Evolutionary conservation across 2,113 vertebrate genomes (phyloP).

Genomic region (Galbula dea): DNA sequence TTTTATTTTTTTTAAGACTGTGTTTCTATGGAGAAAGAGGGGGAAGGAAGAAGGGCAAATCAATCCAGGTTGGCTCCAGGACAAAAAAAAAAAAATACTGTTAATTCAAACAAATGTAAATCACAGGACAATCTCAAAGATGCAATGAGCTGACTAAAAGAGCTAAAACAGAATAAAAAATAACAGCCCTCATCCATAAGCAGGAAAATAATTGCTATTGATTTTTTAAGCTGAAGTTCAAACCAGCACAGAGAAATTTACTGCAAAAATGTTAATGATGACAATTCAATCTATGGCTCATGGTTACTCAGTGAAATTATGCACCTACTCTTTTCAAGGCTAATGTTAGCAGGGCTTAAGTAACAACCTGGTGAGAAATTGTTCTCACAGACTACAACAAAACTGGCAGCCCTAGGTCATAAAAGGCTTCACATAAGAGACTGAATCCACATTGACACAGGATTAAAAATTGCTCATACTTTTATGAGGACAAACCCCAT

Average conservation of each 20-base stretch:
- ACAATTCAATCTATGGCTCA: background rate
- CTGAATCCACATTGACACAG: background rate
- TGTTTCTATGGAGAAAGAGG: background rate
- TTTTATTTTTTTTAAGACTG: background rate
- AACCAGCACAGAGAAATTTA: constrained; percentile 6
- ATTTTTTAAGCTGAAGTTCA: constrained; percentile 26
- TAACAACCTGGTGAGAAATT: background rate
- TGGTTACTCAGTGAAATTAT: background rate
- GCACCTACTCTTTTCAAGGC: background rate
- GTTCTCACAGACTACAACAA: background rate
- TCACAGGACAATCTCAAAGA: background rate
- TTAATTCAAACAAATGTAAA: background rate
- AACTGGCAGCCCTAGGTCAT: background rate
- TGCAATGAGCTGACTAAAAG: background rate
- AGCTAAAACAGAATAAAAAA: background rate
- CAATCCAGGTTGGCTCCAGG: background rate
- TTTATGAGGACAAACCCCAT: background rate
- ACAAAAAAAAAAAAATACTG: background rate
- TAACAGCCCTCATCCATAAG: background rate
- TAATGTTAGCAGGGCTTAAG: background rate
- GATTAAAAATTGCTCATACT: background rate
- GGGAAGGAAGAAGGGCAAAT: background rate
- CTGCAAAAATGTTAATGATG: constrained; percentile 10
- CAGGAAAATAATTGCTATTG: background rate
- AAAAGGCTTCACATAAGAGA: background rate